phyloP scores from a whole-genome alignment of 2,113 vertebrate species.

The Dasyprocta punctata region DNA sequence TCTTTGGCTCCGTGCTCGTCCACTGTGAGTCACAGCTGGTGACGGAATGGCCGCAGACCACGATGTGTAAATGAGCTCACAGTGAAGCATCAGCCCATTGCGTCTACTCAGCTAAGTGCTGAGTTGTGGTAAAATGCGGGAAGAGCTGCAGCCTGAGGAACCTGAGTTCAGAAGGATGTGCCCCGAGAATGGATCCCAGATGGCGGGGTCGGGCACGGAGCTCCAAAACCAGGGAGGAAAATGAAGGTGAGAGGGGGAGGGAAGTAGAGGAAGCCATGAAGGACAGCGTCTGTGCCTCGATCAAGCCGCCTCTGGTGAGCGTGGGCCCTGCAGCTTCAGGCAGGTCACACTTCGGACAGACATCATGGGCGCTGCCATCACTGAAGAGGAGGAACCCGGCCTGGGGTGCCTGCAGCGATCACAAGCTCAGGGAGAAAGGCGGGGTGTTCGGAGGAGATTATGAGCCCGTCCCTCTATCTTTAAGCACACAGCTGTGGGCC shows the following conservation, averaged over 20 bases:
- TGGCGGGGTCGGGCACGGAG: accelerated
- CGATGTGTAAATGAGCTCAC: accelerated
- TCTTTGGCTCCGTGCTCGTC: neutral
- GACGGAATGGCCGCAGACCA: neutral
- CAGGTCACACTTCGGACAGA: neutral
- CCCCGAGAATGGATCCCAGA: accelerated
- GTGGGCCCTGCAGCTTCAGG: neutral
- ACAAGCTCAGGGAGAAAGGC: neutral
- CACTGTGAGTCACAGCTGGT: neutral
- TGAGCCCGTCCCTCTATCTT: too few species aligned
- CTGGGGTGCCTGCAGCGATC: accelerated
- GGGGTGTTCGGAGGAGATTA: neutral
- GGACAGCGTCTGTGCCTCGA: accelerated
- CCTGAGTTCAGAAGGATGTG: too few species aligned
- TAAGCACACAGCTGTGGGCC: neutral
- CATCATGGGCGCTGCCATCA: accelerated
- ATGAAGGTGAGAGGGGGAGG: neutral
- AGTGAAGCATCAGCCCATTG: accelerated
- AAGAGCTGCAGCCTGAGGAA: neutral
- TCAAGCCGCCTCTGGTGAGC: neutral
- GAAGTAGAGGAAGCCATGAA: neutral
- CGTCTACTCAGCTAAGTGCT: accelerated
- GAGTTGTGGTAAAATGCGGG: accelerated
- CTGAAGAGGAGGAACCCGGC: too few species aligned
- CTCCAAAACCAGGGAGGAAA: too few species aligned